A percentile compares a stretch with the other conserved stretches of the same genome.
These are phyloP conservation scores for Drosophila meridiana DNA, from an alignment of 2,888 invertebrate species.

Conservation along the genomic window DNA sequence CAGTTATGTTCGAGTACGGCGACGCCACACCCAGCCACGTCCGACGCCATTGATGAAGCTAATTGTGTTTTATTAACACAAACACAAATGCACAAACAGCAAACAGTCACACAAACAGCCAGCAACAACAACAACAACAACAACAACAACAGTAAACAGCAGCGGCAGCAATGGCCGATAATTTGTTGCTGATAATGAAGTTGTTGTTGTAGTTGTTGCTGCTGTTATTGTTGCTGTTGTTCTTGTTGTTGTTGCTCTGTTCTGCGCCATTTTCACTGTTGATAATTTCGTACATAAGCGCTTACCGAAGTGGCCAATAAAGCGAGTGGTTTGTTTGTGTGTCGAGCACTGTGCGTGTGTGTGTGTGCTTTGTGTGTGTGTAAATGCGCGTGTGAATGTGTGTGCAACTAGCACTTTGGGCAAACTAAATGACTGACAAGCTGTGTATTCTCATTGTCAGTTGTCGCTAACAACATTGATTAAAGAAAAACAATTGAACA, in stretches of 20 bases:
- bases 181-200: slow-evolving; percentile 74
- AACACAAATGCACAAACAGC: slow-evolving; percentile 81
- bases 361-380: slow-evolving; percentile 6
- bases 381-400: slow-evolving; percentile 20
- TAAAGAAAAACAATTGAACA: slow-evolving; percentile 40
- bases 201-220: slow-evolving; percentile 29
- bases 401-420: slow-evolving; percentile 28
- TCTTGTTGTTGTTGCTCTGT: slow-evolving; percentile 21
- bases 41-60: slow-evolving; percentile 82
- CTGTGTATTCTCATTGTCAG: slow-evolving; percentile 24
- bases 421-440: slow-evolving; percentile 43
- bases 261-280: slow-evolving; percentile 66
- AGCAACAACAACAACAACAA: slow-evolving; percentile 23
- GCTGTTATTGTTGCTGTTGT: slow-evolving; percentile 13
- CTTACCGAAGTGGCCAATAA: slow-evolving; percentile 64
- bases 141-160: slow-evolving; percentile 20
- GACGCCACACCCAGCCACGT: slow-evolving; percentile 44
- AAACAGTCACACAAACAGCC: slow-evolving; percentile 40
- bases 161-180: slow-evolving; percentile 64
- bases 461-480: slow-evolving; percentile 30
- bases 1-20: slow-evolving; percentile 72
- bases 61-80: slow-evolving; percentile 85
- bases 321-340: slow-evolving; percentile 23
- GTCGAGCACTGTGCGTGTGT: neutral
- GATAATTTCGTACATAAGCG: slow-evolving; percentile 71